Evolutionary conservation across 2,797 vertebrate genomes (phyloP), one percentile per base, ranked within the genome.

Genomic region (Gouania willdenowi): DNA sequence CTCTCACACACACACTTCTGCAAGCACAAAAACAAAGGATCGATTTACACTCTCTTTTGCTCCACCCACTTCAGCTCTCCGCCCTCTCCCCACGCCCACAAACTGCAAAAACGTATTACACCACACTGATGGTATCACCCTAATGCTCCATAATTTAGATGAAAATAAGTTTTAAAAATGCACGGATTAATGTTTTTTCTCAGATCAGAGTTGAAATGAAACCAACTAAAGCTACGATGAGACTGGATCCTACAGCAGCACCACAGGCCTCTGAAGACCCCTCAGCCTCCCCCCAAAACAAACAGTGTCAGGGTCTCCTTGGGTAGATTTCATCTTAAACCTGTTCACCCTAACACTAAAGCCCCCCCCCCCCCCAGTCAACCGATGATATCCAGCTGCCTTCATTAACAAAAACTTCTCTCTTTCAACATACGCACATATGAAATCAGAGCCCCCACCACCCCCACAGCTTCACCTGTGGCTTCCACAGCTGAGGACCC

Each of bases 371-470:
- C 38, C 14, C 51, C 11, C 50, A 41, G 41, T 70, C 28, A 44
- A 35, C 49, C 71, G 77, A 85, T 73, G 75, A 64, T 67, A 76
- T 70, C 63, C 80, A 69, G 75, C 84, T 82, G 77, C 41, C 48
- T 39, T 26, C 0, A 6, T n/a, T n/a, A n/a, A n/a, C n/a, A n/a
- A n/a, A 20, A 50, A 22, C 34, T 2, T 26, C 37, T 3, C 19
- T 5, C 19, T 5, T 19, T 1, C 2, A 20, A 31, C 7, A 10
- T 13, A 41, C 16, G 32, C 38, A 24, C 23, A 22, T n/a, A 27
- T 27, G 16, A 56, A 70, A 67, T 47, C 44, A 61, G 43, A 62
- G 37, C 34, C 48, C 27, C 25, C 21, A 1, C 5, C 33, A 34
- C 32, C 26, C 26, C 21, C 23, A 36, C 8, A 31, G 21, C 38